Percentiles rank a stretch among this genome's conserved stretches.
These are phyloP conservation scores for human DNA, from an alignment of 2,113 vertebrate species.

Conservation along the genomic window GRCh38 chr7:92869001-92869500, in stretches of 20 bases:
- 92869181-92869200: not conserved
- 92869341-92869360: not conserved
- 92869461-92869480: not conserved
- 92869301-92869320: not conserved
- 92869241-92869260: not conserved
- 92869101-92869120: not conserved
- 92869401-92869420: not conserved
- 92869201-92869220: conserved; percentile 7
- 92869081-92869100: not conserved
- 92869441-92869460: not conserved
- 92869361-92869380: not conserved
- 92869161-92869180: not conserved
- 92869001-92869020: not conserved
- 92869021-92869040: not conserved
- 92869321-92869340: not conserved
- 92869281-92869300: not conserved
- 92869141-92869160: not conserved
- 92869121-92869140: not conserved
- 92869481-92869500: not conserved
- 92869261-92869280: not conserved
- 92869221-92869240: not conserved
- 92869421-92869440: not conserved
- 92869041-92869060: not conserved
- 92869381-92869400: not conserved
- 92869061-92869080: not conserved